Conservation (phyloP, 2,113 vertebrate genomes). For the Galbula dea region DNA sequence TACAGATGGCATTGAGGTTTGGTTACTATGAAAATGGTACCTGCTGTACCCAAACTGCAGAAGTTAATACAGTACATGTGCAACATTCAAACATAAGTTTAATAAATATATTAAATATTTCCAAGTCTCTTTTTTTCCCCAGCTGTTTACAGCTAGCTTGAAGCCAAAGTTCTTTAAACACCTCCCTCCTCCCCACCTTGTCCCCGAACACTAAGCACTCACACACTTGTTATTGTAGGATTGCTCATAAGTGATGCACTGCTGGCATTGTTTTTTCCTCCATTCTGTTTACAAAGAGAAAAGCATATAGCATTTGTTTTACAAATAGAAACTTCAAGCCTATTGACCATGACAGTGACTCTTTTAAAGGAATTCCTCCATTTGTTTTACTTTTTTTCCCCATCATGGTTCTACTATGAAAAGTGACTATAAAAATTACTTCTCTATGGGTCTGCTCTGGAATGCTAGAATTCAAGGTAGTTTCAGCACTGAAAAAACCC, state of each 20-base stretch:
- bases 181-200: conserved; percentile 12
- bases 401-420: not conserved
- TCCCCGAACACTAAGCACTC: conserved; percentile 29
- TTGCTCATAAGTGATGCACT: conserved; percentile 36
- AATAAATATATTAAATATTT: not conserved
- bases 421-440: not conserved
- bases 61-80: not conserved
- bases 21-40: conserved; percentile 30
- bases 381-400: not conserved
- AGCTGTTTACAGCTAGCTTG: not conserved
- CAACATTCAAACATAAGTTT: not conserved
- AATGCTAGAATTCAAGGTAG: not conserved
- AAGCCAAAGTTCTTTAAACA: not conserved
- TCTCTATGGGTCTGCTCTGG: not conserved
- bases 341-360: not conserved
- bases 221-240: conserved; percentile 45
- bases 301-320: conserved; percentile 44
- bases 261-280: conserved; percentile 41
- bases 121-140: not conserved
- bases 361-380: not conserved
- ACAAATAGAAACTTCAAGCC: conserved; percentile 8
- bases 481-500: not conserved
- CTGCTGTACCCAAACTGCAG: not conserved
- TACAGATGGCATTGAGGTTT: conserved; percentile 54
- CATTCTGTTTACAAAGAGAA: conserved; percentile 58